Evolutionary conservation across 2,888 invertebrate species (phyloP).

Genomic region (Mythimna impura): DNA sequence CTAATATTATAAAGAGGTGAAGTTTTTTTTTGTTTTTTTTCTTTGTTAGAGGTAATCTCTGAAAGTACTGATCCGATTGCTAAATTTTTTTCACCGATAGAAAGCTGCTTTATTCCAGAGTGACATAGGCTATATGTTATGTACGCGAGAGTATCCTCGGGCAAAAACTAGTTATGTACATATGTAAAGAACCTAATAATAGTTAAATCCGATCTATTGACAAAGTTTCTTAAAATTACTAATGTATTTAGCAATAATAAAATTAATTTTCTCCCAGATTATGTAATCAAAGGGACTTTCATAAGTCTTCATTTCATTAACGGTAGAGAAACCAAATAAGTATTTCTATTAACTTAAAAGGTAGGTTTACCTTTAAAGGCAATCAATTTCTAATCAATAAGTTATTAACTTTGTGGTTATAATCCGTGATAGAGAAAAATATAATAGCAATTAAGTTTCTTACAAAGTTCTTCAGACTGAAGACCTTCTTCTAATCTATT

Average conservation of each 20-base stretch:
- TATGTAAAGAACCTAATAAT: too few relatives aligned
- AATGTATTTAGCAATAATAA: too few relatives aligned
- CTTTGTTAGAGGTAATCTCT: too few relatives aligned
- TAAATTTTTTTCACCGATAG: too few relatives aligned
- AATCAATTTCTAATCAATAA: slow-evolving; percentile 12
- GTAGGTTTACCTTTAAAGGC: not conserved
- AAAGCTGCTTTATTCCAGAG: too few relatives aligned
- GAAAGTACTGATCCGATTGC: too few relatives aligned
- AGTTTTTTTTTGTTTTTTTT: too few relatives aligned
- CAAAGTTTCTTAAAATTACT: not conserved
- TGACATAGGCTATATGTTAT: too few relatives aligned
- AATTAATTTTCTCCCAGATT: not conserved
- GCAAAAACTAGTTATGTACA: too few relatives aligned
- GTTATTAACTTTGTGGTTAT: not conserved
- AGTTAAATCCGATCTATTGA: too few relatives aligned
- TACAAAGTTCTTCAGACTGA: not conserved
- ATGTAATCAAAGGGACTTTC: not conserved
- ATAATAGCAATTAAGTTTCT: not conserved
- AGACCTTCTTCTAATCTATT: not conserved
- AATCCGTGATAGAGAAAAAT: not conserved
- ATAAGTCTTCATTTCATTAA: slow-evolving; percentile 24
- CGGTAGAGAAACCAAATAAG: not conserved
- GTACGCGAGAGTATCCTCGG: too few relatives aligned
- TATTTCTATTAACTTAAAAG: not conserved
- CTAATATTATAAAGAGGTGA: too few relatives aligned